Base-by-base conservation (phyloP, 2,797 vertebrate genomes). In the Bryconaethiops microstoma region DNA sequence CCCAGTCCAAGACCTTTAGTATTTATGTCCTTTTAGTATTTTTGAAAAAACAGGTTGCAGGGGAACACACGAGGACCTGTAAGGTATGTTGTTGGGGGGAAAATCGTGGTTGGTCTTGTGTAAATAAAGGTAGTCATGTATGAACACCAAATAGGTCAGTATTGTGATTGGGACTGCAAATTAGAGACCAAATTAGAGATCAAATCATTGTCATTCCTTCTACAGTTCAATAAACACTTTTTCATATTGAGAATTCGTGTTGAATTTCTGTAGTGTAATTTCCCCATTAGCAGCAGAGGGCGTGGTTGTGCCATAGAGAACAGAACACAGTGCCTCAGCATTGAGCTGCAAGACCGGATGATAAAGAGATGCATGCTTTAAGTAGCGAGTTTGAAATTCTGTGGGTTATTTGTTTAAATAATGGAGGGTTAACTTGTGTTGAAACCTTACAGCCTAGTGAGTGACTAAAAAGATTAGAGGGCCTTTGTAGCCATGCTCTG, bases 171-270 rank as follows among this genome's bases (percentile, higher is more conserved):
- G 60, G 25, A 52, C n/a, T 60, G 42, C 17, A 9, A 7, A 21
- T 70, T 74, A 75, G 50, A 48, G 40, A 39, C 42, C 23, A 71
- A 7, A 21, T 70, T 74, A 75, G 50, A 48, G 40, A 39, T 25
- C 23, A 71, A 29, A 29, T 29, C 54, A 19, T 59, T 68, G 12
- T 48, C 21, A 77, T 45, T 14, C 59, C 45, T 45, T 65, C 60
- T 64, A 72, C 67, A 57, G 72, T 77, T 60, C 65, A 71, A 65
- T 82, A 75, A 81, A 71, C 54, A 64, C 19, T 76, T 72, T 77
- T 76, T 76, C 73, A 76, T 76, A 76, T 81, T 70, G 73, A 80
- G 39, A 21, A 5, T 21, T 57, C n/a, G 10, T 39, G 6, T 8
- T 21, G 5, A 29, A 39, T 12, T 57, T 29, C 59, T 25, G 19